Evolutionary conservation across 2,888 invertebrate genomes (phyloP).

Genomic region (Macaria liturata): DNA sequence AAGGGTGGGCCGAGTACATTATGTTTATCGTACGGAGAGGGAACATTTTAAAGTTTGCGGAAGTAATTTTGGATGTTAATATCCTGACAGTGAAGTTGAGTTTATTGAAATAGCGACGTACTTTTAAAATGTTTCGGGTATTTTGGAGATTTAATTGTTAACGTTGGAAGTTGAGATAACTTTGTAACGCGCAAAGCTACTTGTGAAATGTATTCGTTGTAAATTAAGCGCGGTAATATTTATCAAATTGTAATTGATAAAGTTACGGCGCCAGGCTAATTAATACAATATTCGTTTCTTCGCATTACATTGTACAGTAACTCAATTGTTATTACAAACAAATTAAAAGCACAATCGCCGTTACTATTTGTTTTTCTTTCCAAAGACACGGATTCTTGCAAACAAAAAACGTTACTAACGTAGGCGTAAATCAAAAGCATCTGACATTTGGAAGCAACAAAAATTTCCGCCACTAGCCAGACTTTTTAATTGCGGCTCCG

Average conservation of each 20-base stretch:
- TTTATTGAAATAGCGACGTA: constrained; percentile 21
- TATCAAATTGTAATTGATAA: too few species aligned
- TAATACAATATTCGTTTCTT: too few species aligned
- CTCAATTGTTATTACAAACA: too few species aligned
- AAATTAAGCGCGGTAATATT: too few species aligned
- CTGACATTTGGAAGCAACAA: constrained; percentile 17
- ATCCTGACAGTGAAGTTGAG: constrained; percentile 28
- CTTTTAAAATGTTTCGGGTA: constrained; percentile 11
- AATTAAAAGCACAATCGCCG: too few species aligned
- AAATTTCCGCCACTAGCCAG: constrained; percentile 14
- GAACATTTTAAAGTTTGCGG: constrained; percentile 29
- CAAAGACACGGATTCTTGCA: too few species aligned
- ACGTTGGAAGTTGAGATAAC: background rate
- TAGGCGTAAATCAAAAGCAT: constrained; percentile 11
- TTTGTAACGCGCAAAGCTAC: too few species aligned
- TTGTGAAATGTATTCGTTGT: too few species aligned
- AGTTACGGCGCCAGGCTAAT: too few species aligned
- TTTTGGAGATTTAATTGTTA: constrained; percentile 6
- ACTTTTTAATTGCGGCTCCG: constrained; percentile 25
- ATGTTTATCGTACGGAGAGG: constrained; percentile 23
- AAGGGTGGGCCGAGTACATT: constrained; percentile 33
- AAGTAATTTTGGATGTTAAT: constrained; percentile 32
- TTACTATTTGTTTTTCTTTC: too few species aligned
- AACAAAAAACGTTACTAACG: too few species aligned
- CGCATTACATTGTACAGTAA: too few species aligned